These are phyloP conservation scores for Amphipoea lucens DNA, from an alignment of 2,888 invertebrate genomes.

Conservation along the genomic window DNA sequence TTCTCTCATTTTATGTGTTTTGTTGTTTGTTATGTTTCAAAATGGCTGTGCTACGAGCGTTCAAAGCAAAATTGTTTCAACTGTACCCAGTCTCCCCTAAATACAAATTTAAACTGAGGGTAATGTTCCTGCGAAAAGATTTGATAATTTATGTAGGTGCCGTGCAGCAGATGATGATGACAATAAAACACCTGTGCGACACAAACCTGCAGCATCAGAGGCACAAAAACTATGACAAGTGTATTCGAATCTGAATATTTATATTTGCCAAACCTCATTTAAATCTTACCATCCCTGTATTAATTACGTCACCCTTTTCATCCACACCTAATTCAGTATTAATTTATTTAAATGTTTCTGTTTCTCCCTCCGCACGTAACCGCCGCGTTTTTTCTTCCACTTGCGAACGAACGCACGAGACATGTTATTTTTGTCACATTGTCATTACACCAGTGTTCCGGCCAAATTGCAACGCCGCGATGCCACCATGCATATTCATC, in stretches of 20 bases:
- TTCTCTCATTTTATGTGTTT: no score
- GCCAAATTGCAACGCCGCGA: constrained; percentile 86
- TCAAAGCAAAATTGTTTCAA: no score
- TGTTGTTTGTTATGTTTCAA: no score
- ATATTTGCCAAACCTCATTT: constrained; percentile 17
- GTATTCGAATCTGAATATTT: constrained; percentile 25
- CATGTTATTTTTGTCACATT: constrained; percentile 88
- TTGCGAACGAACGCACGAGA: constrained; percentile 60
- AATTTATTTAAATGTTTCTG: constrained; percentile 2
- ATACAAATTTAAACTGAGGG: background rate
- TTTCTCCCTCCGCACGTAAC: background rate
- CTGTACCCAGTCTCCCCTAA: no score
- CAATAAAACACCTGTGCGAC: constrained; percentile 20
- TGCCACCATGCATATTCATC: constrained; percentile 88
- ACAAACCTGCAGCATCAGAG: constrained; percentile 15
- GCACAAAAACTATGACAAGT: constrained; percentile 16
- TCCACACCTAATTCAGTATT: background rate
- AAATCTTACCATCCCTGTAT: background rate
- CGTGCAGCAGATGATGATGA: background rate
- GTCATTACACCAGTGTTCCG: constrained; percentile 86
- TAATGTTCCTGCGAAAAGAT: background rate
- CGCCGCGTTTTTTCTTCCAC: constrained; percentile 30
- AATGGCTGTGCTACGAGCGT: no score
- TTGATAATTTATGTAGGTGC: background rate
- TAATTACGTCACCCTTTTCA: constrained; percentile 14